Conservation (phyloP, 2,113 vertebrate genomes). For the Cichladusa arquata region DNA sequence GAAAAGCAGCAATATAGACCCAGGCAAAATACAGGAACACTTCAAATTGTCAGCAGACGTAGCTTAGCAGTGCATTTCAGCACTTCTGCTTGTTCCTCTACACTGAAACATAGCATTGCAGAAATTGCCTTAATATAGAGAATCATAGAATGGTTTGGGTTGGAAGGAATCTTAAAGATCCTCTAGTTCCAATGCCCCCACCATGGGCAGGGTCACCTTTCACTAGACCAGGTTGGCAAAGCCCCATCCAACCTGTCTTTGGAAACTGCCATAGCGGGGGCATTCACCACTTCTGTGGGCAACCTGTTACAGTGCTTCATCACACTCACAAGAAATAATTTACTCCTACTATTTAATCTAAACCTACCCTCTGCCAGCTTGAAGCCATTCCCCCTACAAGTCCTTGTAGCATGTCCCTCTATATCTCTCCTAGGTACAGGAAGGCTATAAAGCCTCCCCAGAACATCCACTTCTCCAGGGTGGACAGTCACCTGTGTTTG, state of each 20-base stretch:
- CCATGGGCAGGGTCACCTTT: neutral
- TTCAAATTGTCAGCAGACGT: neutral
- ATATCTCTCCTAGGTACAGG: neutral
- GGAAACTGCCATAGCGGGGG: neutral
- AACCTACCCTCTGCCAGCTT: neutral
- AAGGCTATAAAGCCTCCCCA: neutral
- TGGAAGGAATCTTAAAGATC: neutral
- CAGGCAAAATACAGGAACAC: neutral
- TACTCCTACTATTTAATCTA: neutral
- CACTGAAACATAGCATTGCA: neutral
- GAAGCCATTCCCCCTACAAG: neutral
- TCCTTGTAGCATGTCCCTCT: neutral
- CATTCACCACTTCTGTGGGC: neutral
- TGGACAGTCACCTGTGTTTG: neutral
- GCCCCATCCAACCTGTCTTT: neutral
- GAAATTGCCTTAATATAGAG: neutral
- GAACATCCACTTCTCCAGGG: neutral
- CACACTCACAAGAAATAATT: neutral
- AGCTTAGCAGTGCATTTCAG: neutral
- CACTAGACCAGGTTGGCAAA: neutral
- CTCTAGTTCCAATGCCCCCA: neutral
- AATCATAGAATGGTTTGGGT: neutral
- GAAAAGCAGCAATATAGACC: neutral
- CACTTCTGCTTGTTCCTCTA: neutral
- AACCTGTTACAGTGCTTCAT: neutral